phyloP scores from a whole-genome alignment of 2,888 invertebrate species.

The Clivina fossor region DNA sequence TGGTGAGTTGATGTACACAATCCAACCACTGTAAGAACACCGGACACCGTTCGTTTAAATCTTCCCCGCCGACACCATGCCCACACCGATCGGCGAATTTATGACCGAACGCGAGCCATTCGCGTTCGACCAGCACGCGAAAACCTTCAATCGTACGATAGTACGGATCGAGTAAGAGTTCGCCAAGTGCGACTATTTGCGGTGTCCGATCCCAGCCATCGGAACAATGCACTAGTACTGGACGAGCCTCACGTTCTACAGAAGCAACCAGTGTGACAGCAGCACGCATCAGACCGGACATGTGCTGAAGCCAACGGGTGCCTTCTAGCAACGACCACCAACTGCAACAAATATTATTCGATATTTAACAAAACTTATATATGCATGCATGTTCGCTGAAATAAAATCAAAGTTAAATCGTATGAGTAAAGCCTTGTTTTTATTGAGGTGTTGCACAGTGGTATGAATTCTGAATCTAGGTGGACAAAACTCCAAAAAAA shows the following conservation, averaged over 20 bases:
- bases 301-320: conserved; percentile 89
- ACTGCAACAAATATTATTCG: conserved; percentile 56
- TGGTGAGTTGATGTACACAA: conserved; percentile 87
- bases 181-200: conserved; percentile 91
- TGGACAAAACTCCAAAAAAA: too few relatives aligned
- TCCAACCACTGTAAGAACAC: conserved; percentile 98
- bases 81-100: conserved; percentile 96
- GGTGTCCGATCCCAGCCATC: conserved; percentile 99
- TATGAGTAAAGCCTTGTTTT: too few relatives aligned
- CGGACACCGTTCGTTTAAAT: conserved; percentile 94
- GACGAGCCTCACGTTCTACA: conserved; percentile 77
- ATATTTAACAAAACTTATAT: conserved; percentile 11
- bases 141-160: conserved; percentile 95
- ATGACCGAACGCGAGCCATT: conserved; percentile 98
- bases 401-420: too few relatives aligned
- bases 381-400: too few relatives aligned
- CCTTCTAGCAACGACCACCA: conserved; percentile 88
- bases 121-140: conserved; percentile 87
- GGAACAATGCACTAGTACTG: conserved; percentile 96
- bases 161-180: conserved; percentile 89
- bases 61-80: conserved; percentile 77
- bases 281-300: conserved; percentile 81
- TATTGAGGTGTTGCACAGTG: too few relatives aligned
- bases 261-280: conserved; percentile 79
- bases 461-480: too few relatives aligned